Evolutionary conservation across 2,888 invertebrate genomes (phyloP).

Genomic region (Agonopterix heracliana): DNA sequence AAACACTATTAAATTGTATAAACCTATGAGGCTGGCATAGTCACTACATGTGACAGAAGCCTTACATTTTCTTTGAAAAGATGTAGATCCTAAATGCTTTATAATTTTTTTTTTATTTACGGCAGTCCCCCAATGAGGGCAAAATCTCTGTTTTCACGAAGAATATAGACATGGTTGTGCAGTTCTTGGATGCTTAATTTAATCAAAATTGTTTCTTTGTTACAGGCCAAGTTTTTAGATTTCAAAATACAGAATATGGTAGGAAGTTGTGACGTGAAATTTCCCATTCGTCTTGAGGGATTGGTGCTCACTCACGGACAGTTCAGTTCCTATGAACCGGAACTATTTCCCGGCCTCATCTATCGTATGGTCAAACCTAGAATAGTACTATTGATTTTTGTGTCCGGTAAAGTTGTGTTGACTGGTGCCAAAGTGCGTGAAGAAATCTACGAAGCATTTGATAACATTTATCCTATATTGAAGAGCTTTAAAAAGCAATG

Average conservation of each 20-base stretch:
- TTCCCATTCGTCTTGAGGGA: constrained; percentile 85
- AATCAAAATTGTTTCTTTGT: constrained; percentile 3
- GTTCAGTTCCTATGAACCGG: constrained; percentile 95
- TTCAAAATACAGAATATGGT: constrained; percentile 91
- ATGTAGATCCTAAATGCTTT: no score
- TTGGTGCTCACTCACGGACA: constrained; percentile 84
- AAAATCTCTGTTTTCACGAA: no score
- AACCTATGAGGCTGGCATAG: no score
- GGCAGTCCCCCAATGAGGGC: no score
- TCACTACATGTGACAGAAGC: no score
- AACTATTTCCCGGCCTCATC: constrained; percentile 98
- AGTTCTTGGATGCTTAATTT: constrained; percentile 27
- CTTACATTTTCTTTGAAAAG: no score
- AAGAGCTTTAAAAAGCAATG: constrained; percentile 95
- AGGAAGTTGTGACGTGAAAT: constrained; percentile 86
- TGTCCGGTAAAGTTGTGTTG: constrained; percentile 98
- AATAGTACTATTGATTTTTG: constrained; percentile 97
- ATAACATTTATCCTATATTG: constrained; percentile 96
- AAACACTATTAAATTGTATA: no score
- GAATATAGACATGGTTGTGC: no score
- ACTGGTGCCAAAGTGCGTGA: constrained; percentile 97
- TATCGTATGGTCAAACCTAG: constrained; percentile 99
- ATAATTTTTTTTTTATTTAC: no score
- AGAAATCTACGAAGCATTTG: constrained; percentile 96
- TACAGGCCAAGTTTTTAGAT: constrained; percentile 85